Evolutionary conservation across 2,113 vertebrate genomes (phyloP).

Genomic region (Nesoenas mayeri): DNA sequence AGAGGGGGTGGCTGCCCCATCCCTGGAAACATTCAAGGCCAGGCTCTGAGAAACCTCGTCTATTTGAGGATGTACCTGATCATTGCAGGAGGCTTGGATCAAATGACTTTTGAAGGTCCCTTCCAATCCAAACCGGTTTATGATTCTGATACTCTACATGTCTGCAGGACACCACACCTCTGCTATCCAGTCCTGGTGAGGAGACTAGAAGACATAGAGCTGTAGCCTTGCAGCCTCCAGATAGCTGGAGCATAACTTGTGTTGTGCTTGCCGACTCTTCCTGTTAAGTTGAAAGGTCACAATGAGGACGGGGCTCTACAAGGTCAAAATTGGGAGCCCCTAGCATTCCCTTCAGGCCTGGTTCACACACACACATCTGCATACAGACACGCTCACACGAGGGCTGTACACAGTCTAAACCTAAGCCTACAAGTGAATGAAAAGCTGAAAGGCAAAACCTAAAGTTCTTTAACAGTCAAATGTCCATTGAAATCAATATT

Average conservation of each 20-base stretch:
- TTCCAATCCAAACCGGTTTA: no score
- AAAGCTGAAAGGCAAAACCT: not conserved
- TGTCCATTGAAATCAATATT: not conserved
- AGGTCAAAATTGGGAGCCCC: accelerated
- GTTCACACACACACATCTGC: not conserved
- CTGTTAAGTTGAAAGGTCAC: not conserved
- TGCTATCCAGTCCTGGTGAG: not conserved
- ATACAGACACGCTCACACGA: accelerated
- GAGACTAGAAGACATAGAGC: not conserved
- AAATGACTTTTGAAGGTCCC: not conserved
- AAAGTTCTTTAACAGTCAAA: not conserved
- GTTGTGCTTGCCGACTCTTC: not conserved
- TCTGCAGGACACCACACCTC: not conserved
- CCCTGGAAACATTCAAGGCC: not conserved
- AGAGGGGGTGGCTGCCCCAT: no score
- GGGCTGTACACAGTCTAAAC: not conserved
- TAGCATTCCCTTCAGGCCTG: accelerated
- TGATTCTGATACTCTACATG: not conserved
- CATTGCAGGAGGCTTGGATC: accelerated
- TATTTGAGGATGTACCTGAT: no score
- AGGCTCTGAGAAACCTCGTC: not conserved
- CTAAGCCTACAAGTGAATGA: not conserved
- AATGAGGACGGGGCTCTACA: not conserved
- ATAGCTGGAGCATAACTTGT: not conserved
- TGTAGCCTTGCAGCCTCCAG: not conserved